Evolutionary conservation across 2,888 invertebrate genomes (phyloP).

Genomic region (Netelia fuscicornis): DNA sequence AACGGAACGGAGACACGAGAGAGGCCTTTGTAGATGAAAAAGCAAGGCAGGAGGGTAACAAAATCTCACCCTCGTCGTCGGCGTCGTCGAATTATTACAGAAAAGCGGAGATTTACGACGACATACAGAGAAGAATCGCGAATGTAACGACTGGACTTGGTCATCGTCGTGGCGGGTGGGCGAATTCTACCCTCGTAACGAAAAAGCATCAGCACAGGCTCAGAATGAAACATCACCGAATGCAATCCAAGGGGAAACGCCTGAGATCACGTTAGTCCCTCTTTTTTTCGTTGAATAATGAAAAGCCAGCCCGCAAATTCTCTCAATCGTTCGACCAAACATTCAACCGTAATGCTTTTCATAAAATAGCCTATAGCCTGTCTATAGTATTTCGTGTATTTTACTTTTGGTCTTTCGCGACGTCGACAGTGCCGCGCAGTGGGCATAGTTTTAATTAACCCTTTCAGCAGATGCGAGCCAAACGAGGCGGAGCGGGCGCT

Average conservation of each 20-base stretch:
- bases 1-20: slow-evolving; percentile 48
- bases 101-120: slow-evolving; percentile 79
- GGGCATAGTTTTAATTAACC: slow-evolving; percentile 72
- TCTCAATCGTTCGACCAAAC: slow-evolving; percentile 18
- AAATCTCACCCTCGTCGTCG: slow-evolving; percentile 34
- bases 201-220: slow-evolving; percentile 78
- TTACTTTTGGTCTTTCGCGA: slow-evolving; percentile 59
- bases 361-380: slow-evolving; percentile 21
- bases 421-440: slow-evolving; percentile 43
- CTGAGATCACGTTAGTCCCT: slow-evolving; percentile 78
- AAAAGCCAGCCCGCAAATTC: slow-evolving; percentile 19
- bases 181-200: slow-evolving; percentile 66
- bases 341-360: slow-evolving; percentile 22
- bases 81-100: slow-evolving; percentile 50
- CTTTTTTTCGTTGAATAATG: slow-evolving; percentile 40
- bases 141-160: slow-evolving; percentile 72
- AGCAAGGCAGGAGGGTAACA: slow-evolving; percentile 43
- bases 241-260: slow-evolving; percentile 80
- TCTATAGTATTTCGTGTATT: slow-evolving; percentile 40
- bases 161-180: slow-evolving; percentile 71
- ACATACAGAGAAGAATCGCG: slow-evolving; percentile 78
- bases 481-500: slow-evolving; percentile 40
- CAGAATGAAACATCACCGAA: slow-evolving; percentile 81
- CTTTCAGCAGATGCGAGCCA: slow-evolving; percentile 63
- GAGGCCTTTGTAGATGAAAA: slow-evolving; percentile 38